phyloP scores from a whole-genome alignment of 1,140 invertebrate genomes.

The Aphelenchoides fujianensis region DNA sequence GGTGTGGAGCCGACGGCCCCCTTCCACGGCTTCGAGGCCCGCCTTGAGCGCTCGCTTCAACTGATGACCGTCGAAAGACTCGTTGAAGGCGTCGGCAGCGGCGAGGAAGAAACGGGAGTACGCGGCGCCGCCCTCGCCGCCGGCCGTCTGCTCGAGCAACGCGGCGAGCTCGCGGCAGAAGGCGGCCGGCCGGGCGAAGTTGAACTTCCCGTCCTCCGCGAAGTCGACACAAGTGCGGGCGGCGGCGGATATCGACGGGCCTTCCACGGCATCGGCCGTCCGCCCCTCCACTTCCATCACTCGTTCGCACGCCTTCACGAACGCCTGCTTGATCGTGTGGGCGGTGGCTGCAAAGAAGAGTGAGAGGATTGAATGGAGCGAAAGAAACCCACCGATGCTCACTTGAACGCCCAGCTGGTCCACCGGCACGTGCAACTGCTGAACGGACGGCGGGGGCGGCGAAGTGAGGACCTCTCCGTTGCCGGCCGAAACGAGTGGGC shows the following conservation, averaged over 20 bases:
- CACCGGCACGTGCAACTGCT: constrained; percentile 2
- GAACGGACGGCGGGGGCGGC: constrained; percentile 1
- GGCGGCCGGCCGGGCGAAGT: constrained; percentile 29
- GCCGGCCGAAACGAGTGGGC: constrained; percentile 8
- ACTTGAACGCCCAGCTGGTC: background rate
- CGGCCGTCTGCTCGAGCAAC: constrained; percentile 35
- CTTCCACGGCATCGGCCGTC: background rate
- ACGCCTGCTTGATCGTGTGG: constrained; percentile 43
- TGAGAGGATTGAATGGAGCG: background rate
- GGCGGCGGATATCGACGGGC: background rate
- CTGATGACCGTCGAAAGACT: background rate
- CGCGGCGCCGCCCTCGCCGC: constrained; percentile 42
- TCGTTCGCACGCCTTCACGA: constrained; percentile 63
- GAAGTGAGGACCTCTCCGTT: too few relatives aligned
- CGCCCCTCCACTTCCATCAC: constrained; percentile 63
- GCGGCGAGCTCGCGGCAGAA: constrained; percentile 29
- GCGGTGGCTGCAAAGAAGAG: background rate
- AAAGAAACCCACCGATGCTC: constrained; percentile 36
- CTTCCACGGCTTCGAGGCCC: too few relatives aligned
- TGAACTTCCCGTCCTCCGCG: constrained; percentile 11
- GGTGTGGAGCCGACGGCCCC: too few relatives aligned
- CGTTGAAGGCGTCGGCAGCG: constrained; percentile 28
- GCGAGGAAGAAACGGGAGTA: constrained; percentile 47
- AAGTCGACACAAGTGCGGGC: constrained; percentile 31
- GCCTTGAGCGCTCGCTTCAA: constrained; percentile 37